Base-by-base conservation (phyloP, 2,113 vertebrate species). In the Tapirus terrestris region DNA sequence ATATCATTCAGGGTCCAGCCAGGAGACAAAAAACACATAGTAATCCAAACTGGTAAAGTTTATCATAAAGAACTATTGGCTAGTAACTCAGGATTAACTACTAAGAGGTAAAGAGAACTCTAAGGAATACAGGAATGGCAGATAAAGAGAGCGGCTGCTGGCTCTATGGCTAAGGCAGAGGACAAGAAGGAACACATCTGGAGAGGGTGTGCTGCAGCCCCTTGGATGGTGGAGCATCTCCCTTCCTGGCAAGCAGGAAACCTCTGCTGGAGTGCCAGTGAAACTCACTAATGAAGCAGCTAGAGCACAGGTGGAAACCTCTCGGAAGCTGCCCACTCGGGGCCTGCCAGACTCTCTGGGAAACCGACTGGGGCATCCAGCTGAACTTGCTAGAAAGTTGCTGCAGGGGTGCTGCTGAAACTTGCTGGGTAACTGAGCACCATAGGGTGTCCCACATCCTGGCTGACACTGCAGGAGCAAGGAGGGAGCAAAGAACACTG, bases 101-200 rank as follows among this genome's bases (percentile, higher is more conserved):
- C 13, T 31, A 53, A 84, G 53, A 11, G 21, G 20, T 77, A 48
- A 36, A 27, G 73, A 67, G 53, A 80, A 29, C 3, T 8, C 9
- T 3, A 5, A 68, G n/a, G 20, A n/a, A 45, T 27, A 21, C 1
- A 53, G 48, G 21, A 53, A 45, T 0, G 67, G n/a, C 1, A 0
- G 33, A 60, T 0, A 31, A 60, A 25, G 1, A 16, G 67, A 14
- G 13, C 3, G 4, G 48, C 17, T 9, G 33, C 39, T 27, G 68
- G 14, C 29, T 7, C 25, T 5, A 0, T 56, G 61, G 27, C 9
- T 43, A 25, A 58, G 56, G 43, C 43, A 17, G 5, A 27, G 29
- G 9, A 5, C n/a, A 4, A 67, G 36, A 43, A 39, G 23, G 23
- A 29, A 29, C 1, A 2, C 23, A 60, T 21, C 2, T 45, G 25